phyloP scores from a whole-genome alignment of 2,888 invertebrate species.

The Pterostichus madidus region DNA sequence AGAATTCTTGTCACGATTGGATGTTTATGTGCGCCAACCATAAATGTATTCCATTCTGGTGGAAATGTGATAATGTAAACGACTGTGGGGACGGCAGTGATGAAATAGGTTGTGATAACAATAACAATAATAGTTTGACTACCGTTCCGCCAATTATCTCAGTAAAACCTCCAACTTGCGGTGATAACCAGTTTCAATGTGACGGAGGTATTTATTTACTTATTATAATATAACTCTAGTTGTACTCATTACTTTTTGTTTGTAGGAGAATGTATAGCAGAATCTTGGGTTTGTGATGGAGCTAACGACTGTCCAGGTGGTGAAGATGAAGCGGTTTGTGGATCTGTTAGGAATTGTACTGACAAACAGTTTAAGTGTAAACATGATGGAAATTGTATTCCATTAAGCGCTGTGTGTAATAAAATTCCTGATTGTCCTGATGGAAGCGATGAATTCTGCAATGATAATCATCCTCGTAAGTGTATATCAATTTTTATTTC shows the following conservation, averaged over 20 bases:
- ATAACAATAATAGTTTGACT: slow-evolving; percentile 48
- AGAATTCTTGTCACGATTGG: slow-evolving; percentile 84
- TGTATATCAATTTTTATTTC: neutral
- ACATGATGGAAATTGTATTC: slow-evolving; percentile 82
- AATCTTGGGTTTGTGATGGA: slow-evolving; percentile 83
- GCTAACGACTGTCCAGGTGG: slow-evolving; percentile 80
- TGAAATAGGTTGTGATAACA: slow-evolving; percentile 77
- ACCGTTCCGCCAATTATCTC: slow-evolving; percentile 71
- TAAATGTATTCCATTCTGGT: slow-evolving; percentile 88
- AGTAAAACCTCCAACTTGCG: slow-evolving; percentile 75
- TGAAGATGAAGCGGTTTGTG: slow-evolving; percentile 81
- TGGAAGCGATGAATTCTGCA: slow-evolving; percentile 78
- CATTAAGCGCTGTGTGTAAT: slow-evolving; percentile 78
- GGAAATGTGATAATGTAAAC: slow-evolving; percentile 88
- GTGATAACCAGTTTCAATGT: slow-evolving; percentile 81
- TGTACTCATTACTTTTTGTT: slow-evolving; percentile 62
- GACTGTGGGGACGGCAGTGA: slow-evolving; percentile 89
- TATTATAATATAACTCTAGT: slow-evolving; percentile 23
- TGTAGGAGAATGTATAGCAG: slow-evolving; percentile 80
- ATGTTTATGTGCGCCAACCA: slow-evolving; percentile 87
- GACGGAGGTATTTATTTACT: slow-evolving; percentile 72
- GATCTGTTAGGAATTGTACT: slow-evolving; percentile 73
- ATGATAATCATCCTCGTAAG: slow-evolving; percentile 72
- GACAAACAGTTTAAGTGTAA: slow-evolving; percentile 81
- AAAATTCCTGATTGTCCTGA: slow-evolving; percentile 80